A percentile compares a stretch with the other conserved stretches of the same genome.
Evolutionary conservation across 2,113 vertebrate genomes (phyloP).

Genomic region (Struthio camelus): DNA sequence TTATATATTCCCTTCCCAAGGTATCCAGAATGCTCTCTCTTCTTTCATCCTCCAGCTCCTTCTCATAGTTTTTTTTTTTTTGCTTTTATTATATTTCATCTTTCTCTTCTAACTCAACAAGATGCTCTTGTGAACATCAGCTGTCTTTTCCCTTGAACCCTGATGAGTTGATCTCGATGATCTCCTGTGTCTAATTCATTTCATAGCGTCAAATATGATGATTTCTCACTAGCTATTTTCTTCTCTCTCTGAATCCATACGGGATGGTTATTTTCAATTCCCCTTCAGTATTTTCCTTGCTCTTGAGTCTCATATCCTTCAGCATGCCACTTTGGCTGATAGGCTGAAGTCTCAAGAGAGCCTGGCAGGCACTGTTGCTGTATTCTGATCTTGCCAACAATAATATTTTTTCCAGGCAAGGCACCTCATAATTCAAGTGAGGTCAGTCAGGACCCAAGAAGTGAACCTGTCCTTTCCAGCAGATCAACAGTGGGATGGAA

Average conservation of each 20-base stretch:
- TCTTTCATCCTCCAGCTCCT: background rate
- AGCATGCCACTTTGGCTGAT: constrained; percentile 42
- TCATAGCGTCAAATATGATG: background rate
- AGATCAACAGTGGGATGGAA: background rate
- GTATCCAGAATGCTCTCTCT: background rate
- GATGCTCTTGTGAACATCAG: background rate
- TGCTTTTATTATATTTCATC: background rate
- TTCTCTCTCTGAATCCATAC: background rate
- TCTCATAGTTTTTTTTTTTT: background rate
- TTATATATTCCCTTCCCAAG: background rate
- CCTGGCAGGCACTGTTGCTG: constrained; percentile 46
- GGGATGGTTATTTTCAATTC: constrained; percentile 50
- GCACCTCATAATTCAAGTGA: constrained; percentile 44
- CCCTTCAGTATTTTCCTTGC: constrained; percentile 44
- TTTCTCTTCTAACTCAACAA: background rate
- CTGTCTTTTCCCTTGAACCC: background rate
- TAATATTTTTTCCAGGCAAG: constrained; percentile 56
- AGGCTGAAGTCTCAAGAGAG: constrained; percentile 23
- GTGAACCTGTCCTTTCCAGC: constrained; percentile 42
- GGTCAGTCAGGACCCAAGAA: constrained; percentile 34
- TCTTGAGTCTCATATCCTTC: constrained; percentile 37
- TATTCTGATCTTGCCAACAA: constrained; percentile 46
- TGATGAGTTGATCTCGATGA: background rate
- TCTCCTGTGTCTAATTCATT: background rate
- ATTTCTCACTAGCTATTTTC: background rate